A percentile compares a stretch with the other conserved stretches of the same genome.
phyloP scores from a whole-genome alignment of 2,797 vertebrate genomes.

The Bradypodion pumilum region DNA sequence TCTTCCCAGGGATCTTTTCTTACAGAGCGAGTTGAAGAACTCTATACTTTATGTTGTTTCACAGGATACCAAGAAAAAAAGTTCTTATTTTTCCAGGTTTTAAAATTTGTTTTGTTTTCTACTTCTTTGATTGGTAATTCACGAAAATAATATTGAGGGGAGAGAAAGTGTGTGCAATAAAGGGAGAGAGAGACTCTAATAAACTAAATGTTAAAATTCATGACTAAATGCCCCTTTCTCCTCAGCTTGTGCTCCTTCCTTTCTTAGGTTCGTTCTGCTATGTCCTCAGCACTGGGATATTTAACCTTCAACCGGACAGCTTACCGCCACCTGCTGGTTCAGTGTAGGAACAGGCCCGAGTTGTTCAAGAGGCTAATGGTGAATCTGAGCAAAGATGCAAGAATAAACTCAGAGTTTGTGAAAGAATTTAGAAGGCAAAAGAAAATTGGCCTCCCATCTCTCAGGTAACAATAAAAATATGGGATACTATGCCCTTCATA shows the following conservation, averaged over 20 bases:
- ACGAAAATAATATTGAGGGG: not conserved
- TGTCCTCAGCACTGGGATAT: constrained; percentile 77
- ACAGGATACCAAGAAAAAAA: no score
- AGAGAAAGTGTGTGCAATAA: not conserved
- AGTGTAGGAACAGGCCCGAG: constrained; percentile 75
- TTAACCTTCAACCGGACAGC: constrained; percentile 76
- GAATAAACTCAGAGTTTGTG: constrained; percentile 73
- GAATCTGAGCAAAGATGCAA: constrained; percentile 74
- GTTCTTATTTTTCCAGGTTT: no score
- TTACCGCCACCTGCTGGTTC: constrained; percentile 73
- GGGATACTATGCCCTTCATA: no score
- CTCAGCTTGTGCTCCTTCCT: constrained; percentile 16
- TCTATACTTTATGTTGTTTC: no score
- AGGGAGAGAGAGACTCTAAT: not conserved
- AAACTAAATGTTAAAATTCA: not conserved
- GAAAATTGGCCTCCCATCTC: constrained; percentile 74
- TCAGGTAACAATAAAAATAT: constrained; percentile 67
- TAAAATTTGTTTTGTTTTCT: no score
- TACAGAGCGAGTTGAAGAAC: no score
- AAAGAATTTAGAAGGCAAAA: constrained; percentile 75
- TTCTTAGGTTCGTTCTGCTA: constrained; percentile 72
- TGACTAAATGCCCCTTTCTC: not conserved
- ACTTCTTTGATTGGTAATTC: no score
- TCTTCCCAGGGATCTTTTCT: no score
- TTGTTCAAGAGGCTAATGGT: constrained; percentile 72